A percentile compares a stretch with the other conserved stretches of the same genome.
Evolutionary conservation across 2,888 invertebrate species (phyloP).

Genomic region (Netelia inedita): DNA sequence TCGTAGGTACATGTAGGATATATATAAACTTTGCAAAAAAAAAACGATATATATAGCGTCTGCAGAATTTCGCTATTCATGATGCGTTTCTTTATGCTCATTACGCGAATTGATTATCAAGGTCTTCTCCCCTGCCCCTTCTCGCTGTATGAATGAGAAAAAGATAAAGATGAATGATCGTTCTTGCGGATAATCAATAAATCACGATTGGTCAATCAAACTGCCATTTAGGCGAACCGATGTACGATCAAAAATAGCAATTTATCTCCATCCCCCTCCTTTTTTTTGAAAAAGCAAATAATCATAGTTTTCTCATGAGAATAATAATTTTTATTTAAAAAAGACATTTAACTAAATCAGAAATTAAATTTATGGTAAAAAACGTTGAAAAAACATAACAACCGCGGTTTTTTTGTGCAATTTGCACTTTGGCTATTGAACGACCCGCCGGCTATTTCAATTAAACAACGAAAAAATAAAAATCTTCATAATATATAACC

Average conservation of each 20-base stretch:
- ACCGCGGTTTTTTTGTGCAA: too few species aligned
- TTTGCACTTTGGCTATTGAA: too few species aligned
- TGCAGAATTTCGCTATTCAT: constrained; percentile 44
- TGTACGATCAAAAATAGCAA: background rate
- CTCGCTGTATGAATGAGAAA: background rate
- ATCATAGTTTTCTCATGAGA: too few species aligned
- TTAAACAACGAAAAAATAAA: too few species aligned
- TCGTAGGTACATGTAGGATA: background rate
- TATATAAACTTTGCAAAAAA: too few species aligned
- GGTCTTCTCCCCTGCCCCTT: constrained; percentile 44
- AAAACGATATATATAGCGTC: background rate
- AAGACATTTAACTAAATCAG: too few species aligned
- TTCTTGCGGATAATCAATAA: constrained; percentile 49
- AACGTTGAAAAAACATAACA: too few species aligned
- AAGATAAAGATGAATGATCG: constrained; percentile 49
- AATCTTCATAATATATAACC: too few species aligned
- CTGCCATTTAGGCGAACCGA: background rate
- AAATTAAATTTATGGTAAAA: too few species aligned
- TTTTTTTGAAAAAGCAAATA: background rate
- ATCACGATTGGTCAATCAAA: constrained; percentile 31
- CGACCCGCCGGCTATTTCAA: too few species aligned
- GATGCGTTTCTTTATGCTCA: constrained; percentile 54
- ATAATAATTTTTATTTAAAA: too few species aligned
- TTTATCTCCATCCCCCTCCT: background rate
- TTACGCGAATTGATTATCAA: constrained; percentile 63